A percentile compares a stretch with the other conserved stretches of the same genome.
These are phyloP conservation scores for Xerus rutilus DNA, from an alignment of 2,797 vertebrate genomes.

Conservation along the genomic window DNA sequence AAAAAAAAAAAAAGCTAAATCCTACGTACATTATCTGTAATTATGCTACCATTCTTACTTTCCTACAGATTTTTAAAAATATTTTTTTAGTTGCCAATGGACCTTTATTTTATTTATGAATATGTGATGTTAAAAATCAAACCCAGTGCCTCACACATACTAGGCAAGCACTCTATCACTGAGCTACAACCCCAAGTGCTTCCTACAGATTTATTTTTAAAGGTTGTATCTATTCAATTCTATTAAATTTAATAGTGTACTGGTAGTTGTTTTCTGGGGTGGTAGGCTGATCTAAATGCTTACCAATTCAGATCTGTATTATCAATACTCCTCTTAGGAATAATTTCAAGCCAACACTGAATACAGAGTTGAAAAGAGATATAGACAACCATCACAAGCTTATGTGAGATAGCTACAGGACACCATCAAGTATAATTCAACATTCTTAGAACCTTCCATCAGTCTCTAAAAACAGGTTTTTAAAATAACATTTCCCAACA, in stretches of 20 bases:
- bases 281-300: background rate
- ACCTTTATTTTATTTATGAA: no score
- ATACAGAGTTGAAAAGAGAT: background rate
- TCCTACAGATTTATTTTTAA: background rate
- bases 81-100: no score
- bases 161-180: no score
- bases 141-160: no score
- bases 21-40: background rate
- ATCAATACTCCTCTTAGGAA: background rate
- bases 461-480: conserved; percentile 33
- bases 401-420: background rate
- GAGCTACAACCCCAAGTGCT: background rate
- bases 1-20: conserved; percentile 5
- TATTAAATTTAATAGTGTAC: background rate
- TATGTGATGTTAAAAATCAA: no score
- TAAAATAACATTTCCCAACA: background rate
- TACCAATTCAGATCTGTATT: background rate
- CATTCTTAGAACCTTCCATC: conserved; percentile 28
- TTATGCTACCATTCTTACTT: conserved; percentile 27
- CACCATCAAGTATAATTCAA: background rate
- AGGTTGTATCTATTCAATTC: background rate
- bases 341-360: conserved; percentile 42
- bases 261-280: background rate
- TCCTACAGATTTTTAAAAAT: background rate
- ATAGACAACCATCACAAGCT: background rate